Base-by-base conservation (phyloP, 2,888 invertebrate species). In the Tetragonisca angustula region DNA sequence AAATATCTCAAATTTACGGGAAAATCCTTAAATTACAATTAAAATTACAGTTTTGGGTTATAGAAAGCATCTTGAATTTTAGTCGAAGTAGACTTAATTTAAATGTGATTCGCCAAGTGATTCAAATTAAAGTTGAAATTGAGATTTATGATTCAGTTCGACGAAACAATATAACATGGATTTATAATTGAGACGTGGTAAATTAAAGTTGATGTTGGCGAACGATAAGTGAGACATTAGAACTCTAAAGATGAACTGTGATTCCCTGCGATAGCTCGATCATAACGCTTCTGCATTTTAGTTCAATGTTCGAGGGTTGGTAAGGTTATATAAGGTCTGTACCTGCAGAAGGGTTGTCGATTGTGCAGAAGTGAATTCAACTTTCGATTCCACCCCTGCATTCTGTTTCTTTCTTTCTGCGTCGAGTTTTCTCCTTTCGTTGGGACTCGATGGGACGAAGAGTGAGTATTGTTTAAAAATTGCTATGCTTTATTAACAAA, bases 311-410 rank as follows among this genome's bases (percentile, higher is more conserved):
- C 21, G 6, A 49, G 5, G 56, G 50, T 65, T 59, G 73, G 27
- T 54, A 27, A 43, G 72, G 56, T 81, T 82, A 82, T 70, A 70
- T 82, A 82, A 82, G 74, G 24, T 15, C 6, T 50, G 27, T 27
- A 67, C 43, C 27, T 81, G 52, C 49, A 62, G 65, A 17, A 59
- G 59, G 19, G 69, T 43, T 70, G 50, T 71, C 52, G n/a, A 69
- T 70, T 59, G 56, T 65, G 19, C 59, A 68, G 68, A 74, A 70
- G 43, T 5, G 69, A 32, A 17, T 24, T 52, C 21, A 9, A 32
- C 50, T 61, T 61, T 65, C 27, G 4, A 4, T 4, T 56, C 24
- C 43, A 17, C 17, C 52, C 5, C 6, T 24, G 11, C 64, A 65
- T 61, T 49, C 17, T 50, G 15, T 65, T 65, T 21, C 15, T 36